Evolutionary conservation across 2,113 vertebrate genomes (phyloP).

Genomic region (Columba livia): DNA sequence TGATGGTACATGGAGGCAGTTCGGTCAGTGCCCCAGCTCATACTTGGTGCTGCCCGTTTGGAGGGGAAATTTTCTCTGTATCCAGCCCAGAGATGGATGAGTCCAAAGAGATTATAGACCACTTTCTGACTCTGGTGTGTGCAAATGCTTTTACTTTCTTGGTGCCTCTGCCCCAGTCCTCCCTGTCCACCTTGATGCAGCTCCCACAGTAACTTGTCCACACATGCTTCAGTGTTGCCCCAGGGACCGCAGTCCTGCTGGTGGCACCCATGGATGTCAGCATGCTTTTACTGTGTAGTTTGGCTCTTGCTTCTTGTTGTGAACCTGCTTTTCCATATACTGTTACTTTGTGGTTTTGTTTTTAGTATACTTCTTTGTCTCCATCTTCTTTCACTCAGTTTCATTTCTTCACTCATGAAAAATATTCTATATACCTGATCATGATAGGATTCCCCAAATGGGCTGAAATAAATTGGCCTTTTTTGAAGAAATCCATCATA

Average conservation of each 20-base stretch:
- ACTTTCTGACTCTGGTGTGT: neutral
- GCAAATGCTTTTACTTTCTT: constrained; percentile 44
- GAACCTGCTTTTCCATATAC: constrained; percentile 5
- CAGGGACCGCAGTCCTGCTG: neutral
- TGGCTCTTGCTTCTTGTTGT: constrained; percentile 47
- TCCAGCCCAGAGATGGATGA: neutral
- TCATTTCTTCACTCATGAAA: constrained; percentile 59
- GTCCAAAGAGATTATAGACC: neutral
- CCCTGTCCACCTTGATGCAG: neutral
- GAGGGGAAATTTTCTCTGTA: neutral
- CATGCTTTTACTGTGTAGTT: constrained; percentile 21
- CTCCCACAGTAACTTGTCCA: neutral
- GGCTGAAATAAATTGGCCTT: neutral
- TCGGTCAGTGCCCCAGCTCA: neutral
- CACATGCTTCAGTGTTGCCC: neutral
- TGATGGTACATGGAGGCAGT: neutral
- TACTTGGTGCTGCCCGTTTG: neutral
- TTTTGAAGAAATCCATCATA: neutral
- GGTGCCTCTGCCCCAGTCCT: constrained; percentile 25
- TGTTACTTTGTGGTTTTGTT: constrained; percentile 15
- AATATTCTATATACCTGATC: constrained; percentile 72
- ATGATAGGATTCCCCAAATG: neutral
- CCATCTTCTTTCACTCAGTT: constrained; percentile 9
- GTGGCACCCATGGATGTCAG: constrained; percentile 11
- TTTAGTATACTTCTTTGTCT: constrained; percentile 18